phyloP scores from a whole-genome alignment of 1,140 invertebrate genomes.

The Ips typographus region DNA sequence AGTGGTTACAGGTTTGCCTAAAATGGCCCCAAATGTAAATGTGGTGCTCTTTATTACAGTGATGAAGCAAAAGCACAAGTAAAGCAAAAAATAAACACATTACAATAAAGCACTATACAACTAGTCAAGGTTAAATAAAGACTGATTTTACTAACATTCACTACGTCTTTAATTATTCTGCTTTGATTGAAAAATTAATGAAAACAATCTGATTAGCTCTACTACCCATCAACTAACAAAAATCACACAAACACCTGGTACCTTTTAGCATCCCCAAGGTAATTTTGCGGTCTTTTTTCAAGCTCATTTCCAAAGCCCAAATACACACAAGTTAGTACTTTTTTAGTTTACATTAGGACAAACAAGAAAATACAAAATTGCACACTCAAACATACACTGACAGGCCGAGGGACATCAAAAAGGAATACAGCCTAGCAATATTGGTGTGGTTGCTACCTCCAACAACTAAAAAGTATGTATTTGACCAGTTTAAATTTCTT shows the following conservation, averaged over 20 bases:
- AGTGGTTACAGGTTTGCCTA: constrained; percentile 67
- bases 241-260: constrained; percentile 45
- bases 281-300: constrained; percentile 49
- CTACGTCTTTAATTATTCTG: no score
- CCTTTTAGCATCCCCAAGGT: constrained; percentile 52
- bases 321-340: constrained; percentile 2
- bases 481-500: background rate
- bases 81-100: background rate
- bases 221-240: constrained; percentile 7
- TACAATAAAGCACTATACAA: background rate
- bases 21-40: constrained; percentile 32
- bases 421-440: background rate
- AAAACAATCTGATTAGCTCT: no score
- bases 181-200: no score
- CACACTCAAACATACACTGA: background rate
- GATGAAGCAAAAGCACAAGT: background rate
- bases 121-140: background rate
- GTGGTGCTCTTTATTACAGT: constrained; percentile 24
- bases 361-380: background rate
- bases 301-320: constrained; percentile 31
- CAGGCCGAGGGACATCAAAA: background rate
- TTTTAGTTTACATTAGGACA: constrained; percentile 1
- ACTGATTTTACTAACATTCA: no score
- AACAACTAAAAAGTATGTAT: background rate
- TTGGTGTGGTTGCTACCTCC: background rate